Base-by-base conservation (phyloP, 2,888 invertebrate genomes). In the Oasisia sp. region DNA sequence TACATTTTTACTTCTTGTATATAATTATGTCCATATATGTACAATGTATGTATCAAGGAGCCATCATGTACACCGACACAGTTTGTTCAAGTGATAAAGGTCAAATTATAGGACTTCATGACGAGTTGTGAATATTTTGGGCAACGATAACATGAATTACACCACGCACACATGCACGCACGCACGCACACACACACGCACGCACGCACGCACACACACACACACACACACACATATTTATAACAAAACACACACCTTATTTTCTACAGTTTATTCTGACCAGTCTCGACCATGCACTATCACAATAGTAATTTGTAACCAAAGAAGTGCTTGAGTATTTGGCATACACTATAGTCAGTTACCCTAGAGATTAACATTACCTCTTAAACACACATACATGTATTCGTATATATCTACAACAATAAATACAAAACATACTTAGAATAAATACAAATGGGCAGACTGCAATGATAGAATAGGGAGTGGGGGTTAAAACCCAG, bases 271-370 rank as follows among this genome's bases (percentile, higher is more conserved):
- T 74, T 74, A 74, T 74, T 74, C 19, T 27, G 74, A 74, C 7
- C 27, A 74, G 27, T 19, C 27, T 74, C 38, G 38, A 38, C 38
- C 74, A 74, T 74, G 74, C 74, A 74, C 74, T 74, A 74, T 74
- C 74, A 74, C 5, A 27, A 74, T 27, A 74, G 14, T 74, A 74
- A 74, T 74, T 0, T 74, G n/a, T 74, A 74, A 74, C 74, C 19
- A 27, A 74, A 74, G 3, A 19, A 74, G 27, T 74, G n/a, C 74
- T 27, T 27, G 74, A 74, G 74, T 74, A 74, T 27, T 27, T 74
- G 74, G n/a, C 74, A 74, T 74, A 74, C 74, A 74, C 74, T 74
- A n/a, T 27, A 74, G 74, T 74, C 74, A 74, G 74, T 74, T 74
- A 74, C 74, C 74, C 19, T 74, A 74, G 74, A 74, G 74, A 27